Evolutionary conservation across 2,113 vertebrate species (phyloP), one percentile per base, ranked within the genome.

Genomic region (Pedionomus torquatus): DNA sequence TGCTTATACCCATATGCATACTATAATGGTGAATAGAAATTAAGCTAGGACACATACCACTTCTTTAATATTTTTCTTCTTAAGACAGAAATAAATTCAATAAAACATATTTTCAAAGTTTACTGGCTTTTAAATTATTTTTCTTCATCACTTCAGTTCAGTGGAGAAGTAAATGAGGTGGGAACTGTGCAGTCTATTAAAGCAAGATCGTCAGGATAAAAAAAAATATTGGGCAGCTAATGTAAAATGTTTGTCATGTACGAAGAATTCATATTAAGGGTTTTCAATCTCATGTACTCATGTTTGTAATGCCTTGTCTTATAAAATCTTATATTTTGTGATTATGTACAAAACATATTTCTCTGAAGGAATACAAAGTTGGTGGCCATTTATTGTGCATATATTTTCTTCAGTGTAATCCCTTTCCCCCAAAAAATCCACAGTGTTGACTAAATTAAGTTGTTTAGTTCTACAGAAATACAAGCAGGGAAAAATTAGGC

Each of bases 41-140:
- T 51, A 85, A 75, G 41, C 13, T 10, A 92, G 57, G 60, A 65
- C 48, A 66, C 5, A 39, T 15, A 48, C 30, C 66, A 16, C 6
- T 89, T 24, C 23, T 51, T 87, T 76, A 93, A 95, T 95, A 97
- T 92, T 14, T 79, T 92, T 94, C 49, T 74, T 71, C 95, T 96
- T 71, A 71, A 93, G 90, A 28, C 18, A 19, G 9, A 4, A 92
- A 41, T 63, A 88, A 52, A 80, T 74, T 86, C 25, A 49, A 48
- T 95, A 96, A 95, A 87, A 21, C 41, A 61, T 43, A 25, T 71
- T 95, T 95, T 93, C 13, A 83, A 75, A 52, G 61, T 95, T 96
- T 95, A 78, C 54, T 89, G 74, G 83, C 49, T 28, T 94, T 95
- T 94, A 94, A 95, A 90, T 90, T 79, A 74, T 51, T 91, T 89